phyloP scores from a whole-genome alignment of 2,888 invertebrate species.

The Hypsopygia costalis region DNA sequence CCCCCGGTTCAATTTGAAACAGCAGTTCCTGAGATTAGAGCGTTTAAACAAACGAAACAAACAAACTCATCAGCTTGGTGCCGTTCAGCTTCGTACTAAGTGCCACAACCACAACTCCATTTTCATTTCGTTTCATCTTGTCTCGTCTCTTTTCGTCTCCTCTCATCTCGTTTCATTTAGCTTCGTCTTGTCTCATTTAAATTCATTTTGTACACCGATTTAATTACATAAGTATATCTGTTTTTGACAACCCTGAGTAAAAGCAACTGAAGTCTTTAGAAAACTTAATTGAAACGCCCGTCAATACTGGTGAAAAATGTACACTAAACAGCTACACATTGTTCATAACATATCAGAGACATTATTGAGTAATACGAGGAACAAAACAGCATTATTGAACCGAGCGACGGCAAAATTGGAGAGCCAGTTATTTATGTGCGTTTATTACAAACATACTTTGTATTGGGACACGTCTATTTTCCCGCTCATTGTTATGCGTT shows the following conservation, averaged over 20 bases:
- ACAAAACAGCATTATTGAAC: constrained; percentile 9
- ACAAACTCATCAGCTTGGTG: too few relatives aligned
- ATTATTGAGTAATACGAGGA: constrained; percentile 2
- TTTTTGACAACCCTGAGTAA: constrained; percentile 34
- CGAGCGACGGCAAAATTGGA: constrained; percentile 8
- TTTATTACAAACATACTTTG: constrained; percentile 8
- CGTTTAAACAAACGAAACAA: too few relatives aligned
- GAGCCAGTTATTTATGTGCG: constrained; percentile 11
- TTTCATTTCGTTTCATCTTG: too few relatives aligned
- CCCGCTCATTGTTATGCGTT: neutral
- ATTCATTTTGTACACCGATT: too few relatives aligned
- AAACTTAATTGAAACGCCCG: constrained; percentile 47
- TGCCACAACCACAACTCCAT: too few relatives aligned
- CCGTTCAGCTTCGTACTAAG: too few relatives aligned
- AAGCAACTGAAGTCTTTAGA: constrained; percentile 35
- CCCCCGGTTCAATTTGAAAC: too few relatives aligned
- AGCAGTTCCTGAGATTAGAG: too few relatives aligned
- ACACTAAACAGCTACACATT: constrained; percentile 17
- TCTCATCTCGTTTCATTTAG: too few relatives aligned
- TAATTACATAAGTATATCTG: neutral
- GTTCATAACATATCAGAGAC: constrained; percentile 7
- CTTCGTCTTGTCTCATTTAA: too few relatives aligned
- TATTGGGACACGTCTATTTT: neutral
- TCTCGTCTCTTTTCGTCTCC: too few relatives aligned
- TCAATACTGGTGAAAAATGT: constrained; percentile 39